Percentiles rank a stretch among this genome's conserved stretches.
phyloP scores from a whole-genome alignment of 2,113 vertebrate genomes.

The Orycteropus afer region DNA sequence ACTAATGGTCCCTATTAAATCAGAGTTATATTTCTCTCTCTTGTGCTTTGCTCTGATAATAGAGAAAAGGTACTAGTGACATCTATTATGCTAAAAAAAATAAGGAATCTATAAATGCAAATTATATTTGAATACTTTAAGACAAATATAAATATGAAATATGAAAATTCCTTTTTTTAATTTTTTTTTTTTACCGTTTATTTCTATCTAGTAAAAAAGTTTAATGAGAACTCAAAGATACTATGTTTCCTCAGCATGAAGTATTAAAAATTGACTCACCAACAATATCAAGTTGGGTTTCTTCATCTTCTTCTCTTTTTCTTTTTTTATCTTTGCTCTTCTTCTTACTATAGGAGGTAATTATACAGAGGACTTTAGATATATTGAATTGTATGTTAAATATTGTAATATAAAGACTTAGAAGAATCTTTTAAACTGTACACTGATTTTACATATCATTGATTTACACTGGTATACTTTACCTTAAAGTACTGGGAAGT shows the following conservation, averaged over 20 bases:
- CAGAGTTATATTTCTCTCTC: background rate
- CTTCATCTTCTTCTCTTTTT: conserved; percentile 89
- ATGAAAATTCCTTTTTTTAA: background rate
- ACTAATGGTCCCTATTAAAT: background rate
- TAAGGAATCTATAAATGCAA: background rate
- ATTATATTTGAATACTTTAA: background rate
- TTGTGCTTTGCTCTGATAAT: background rate
- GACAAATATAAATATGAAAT: background rate
- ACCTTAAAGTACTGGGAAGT: background rate
- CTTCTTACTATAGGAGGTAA: conserved; percentile 85
- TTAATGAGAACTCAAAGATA: background rate
- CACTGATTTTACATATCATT: background rate
- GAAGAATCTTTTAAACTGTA: background rate
- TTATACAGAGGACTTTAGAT: background rate
- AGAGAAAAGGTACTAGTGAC: background rate
- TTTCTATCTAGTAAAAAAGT: background rate
- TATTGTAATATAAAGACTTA: background rate
- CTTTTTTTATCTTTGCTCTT: conserved; percentile 93
- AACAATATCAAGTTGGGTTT: conserved; percentile 90
- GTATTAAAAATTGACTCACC: conserved; percentile 84
- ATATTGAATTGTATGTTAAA: background rate
- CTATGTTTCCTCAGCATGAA: background rate
- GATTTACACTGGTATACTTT: background rate
- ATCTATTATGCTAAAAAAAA: background rate
- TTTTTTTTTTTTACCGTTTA: too few relatives aligned